Evolutionary conservation across 92 coral and sea anemone genomes (phyloP).

Genomic region (Epizoanthus illoricatus): DNA sequence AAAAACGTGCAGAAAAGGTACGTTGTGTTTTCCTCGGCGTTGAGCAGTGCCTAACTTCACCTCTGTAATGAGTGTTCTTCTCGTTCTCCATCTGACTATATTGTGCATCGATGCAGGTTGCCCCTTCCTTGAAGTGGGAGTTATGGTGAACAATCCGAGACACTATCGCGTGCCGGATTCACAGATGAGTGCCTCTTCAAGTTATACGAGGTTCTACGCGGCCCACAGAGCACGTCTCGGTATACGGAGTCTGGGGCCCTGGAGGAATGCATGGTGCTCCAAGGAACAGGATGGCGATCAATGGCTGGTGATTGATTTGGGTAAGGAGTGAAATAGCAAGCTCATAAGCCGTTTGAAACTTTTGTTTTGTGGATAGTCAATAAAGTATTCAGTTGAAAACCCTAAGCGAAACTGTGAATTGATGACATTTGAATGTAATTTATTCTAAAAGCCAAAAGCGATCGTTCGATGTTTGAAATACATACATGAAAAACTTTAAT

Average conservation of each 20-base stretch:
- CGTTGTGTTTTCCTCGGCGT: too few species aligned
- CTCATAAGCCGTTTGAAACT: too few species aligned
- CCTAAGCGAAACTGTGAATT: too few species aligned
- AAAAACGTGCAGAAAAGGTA: not conserved
- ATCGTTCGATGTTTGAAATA: too few species aligned
- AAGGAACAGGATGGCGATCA: not conserved
- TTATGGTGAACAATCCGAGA: not conserved
- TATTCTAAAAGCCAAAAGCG: too few species aligned
- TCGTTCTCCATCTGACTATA: not conserved
- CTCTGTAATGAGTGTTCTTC: too few species aligned
- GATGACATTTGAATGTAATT: too few species aligned
- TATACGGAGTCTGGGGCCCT: not conserved
- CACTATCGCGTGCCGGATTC: not conserved
- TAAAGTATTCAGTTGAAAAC: too few species aligned
- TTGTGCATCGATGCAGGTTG: not conserved
- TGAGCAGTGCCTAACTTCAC: too few species aligned
- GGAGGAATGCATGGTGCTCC: not conserved
- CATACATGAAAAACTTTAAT: too few species aligned
- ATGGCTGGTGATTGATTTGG: conserved; percentile 4
- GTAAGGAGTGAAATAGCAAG: not conserved
- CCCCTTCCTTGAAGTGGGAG: not conserved
- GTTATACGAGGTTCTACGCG: conserved; percentile 14
- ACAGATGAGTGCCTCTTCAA: conserved; percentile 17
- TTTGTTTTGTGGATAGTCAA: not conserved
- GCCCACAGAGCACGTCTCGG: conserved; percentile 13